These are phyloP conservation scores for Liopterus haemorrhoidalis DNA, from an alignment of 2,888 invertebrate species.

Conservation along the genomic window DNA sequence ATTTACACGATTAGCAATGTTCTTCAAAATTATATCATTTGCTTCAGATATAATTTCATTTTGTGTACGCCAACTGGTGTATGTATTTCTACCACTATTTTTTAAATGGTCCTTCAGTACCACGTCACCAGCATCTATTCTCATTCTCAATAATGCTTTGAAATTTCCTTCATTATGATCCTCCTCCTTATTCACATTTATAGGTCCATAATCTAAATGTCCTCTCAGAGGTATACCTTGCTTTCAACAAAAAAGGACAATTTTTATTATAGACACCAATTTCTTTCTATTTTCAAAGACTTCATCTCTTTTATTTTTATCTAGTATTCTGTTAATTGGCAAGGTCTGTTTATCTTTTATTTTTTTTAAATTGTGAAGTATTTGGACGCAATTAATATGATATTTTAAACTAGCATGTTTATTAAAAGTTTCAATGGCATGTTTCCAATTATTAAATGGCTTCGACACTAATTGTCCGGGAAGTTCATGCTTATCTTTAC, in stretches of 20 bases:
- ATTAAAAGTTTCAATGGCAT: too few species aligned
- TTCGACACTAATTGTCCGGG: too few species aligned
- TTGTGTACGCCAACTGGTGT: constrained; percentile 28
- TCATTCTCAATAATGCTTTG: constrained; percentile 33
- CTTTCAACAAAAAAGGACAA: constrained; percentile 30
- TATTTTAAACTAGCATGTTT: too few species aligned
- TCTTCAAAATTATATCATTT: too few species aligned
- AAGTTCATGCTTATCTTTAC: too few species aligned
- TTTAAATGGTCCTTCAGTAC: constrained; percentile 27
- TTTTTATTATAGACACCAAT: constrained; percentile 15
- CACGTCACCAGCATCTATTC: constrained; percentile 33
- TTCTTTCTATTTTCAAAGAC: constrained; percentile 17
- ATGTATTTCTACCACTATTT: constrained; percentile 25
- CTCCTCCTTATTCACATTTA: constrained; percentile 16
- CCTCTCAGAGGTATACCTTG: constrained; percentile 34
- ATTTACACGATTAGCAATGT: constrained; percentile 33
- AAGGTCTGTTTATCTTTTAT: too few species aligned
- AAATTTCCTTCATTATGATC: constrained; percentile 35
- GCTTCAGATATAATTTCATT: too few species aligned
- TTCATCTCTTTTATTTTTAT: too few species aligned
- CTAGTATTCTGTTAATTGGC: too few species aligned
- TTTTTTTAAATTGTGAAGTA: too few species aligned
- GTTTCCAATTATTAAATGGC: too few species aligned
- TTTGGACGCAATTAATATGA: too few species aligned
- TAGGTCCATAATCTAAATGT: constrained; percentile 29